Base-by-base conservation (phyloP, 1,140 invertebrate genomes). In the Eumaeus atala region DNA sequence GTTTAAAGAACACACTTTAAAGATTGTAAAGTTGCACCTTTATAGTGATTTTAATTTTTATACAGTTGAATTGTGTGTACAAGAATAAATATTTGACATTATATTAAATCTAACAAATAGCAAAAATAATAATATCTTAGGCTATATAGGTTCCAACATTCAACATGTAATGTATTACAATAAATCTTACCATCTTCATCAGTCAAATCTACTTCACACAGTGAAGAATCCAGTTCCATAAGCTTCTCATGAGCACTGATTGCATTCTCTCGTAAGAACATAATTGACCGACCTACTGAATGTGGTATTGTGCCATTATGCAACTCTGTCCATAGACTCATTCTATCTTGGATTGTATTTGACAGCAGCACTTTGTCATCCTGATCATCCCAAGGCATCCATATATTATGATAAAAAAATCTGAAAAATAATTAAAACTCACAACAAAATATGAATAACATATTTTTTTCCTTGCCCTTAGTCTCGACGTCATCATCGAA, bases 371-470 rank as follows among this genome's bases (percentile, higher is more conserved):
- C 56, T 60, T 84, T 84, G 21, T 81, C 74, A 59, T 86, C 81
- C 58, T 78, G 72, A 44, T 87, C 81, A 50, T 87, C 84, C 84
- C 84, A 87, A 4, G 84, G 84, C 84, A 87, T 87, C 84, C 84
- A 87, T 42, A 87, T 77, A 33, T 84, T 77, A 3, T 70, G 63
- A 33, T 82, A 81, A 36, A 73, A 84, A 48, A 84, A 87, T 57
- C 84, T 87, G 53, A 4, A 67, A 62, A n/a, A n/a, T n/a, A n/a
- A n/a, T n/a, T n/a, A n/a, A n/a, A n/a, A n/a, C n/a, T n/a, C n/a
- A n/a, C n/a, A n/a, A n/a, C n/a, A n/a, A n/a, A n/a, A n/a, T n/a
- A n/a, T n/a, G n/a, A n/a, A n/a, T n/a, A n/a, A n/a, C n/a, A n/a
- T n/a, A n/a, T n/a, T n/a, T n/a, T n/a, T n/a, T n/a, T n/a, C n/a